Evolutionary conservation across 2,888 invertebrate genomes (phyloP).

Genomic region (Coenonympha glycerion): DNA sequence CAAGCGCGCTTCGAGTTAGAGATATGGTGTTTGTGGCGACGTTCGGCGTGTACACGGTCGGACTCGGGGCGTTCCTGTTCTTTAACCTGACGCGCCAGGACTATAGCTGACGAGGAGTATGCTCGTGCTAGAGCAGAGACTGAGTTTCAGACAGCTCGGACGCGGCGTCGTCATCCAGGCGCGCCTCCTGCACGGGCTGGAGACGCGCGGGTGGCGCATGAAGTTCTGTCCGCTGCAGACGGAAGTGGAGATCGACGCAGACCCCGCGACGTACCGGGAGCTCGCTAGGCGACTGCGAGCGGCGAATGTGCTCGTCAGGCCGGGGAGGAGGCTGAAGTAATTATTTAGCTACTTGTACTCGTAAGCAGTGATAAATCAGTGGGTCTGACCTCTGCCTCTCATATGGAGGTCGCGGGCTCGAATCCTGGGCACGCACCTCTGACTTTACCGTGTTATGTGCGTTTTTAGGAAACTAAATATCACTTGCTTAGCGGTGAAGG

Average conservation of each 20-base stretch:
- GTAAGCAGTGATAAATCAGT: too few species aligned
- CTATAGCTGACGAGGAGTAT: constrained; percentile 71
- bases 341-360: too few species aligned
- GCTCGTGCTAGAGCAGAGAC: constrained; percentile 72
- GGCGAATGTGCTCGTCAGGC: constrained; percentile 59
- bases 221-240: constrained; percentile 61
- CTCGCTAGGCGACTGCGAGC: constrained; percentile 57
- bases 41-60: constrained; percentile 51
- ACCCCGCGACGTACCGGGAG: constrained; percentile 56
- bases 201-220: constrained; percentile 67
- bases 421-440: too few species aligned
- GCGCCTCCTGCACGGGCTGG: constrained; percentile 60
- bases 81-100: constrained; percentile 70
- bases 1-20: too few species aligned
- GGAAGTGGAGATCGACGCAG: constrained; percentile 67
- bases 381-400: too few species aligned
- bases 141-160: constrained; percentile 57
- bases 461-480: too few species aligned
- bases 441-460: too few species aligned
- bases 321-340: constrained; percentile 55
- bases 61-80: constrained; percentile 66
- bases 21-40: constrained; percentile 64
- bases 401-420: too few species aligned
- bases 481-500: too few species aligned
- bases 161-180: constrained; percentile 61